Conservation (phyloP, 2,113 vertebrate species). For the Nannospalax galili region DNA sequence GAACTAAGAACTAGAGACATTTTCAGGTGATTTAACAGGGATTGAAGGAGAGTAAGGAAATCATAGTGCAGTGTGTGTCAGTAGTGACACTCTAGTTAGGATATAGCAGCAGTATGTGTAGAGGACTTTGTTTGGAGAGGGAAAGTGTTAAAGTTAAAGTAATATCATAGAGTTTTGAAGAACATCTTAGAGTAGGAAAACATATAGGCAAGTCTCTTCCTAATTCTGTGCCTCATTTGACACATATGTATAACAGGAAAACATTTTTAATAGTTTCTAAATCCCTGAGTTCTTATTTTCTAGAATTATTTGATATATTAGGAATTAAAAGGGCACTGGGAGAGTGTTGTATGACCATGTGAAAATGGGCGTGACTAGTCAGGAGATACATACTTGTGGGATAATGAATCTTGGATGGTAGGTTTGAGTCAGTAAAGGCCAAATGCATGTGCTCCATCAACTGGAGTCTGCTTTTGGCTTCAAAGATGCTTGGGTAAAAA, state of each 20-base stretch:
- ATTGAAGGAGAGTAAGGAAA: background rate
- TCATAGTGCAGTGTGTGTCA: background rate
- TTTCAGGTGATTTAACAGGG: background rate
- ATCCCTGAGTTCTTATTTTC: background rate
- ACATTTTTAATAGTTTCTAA: conserved; percentile 1
- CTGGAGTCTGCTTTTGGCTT: background rate
- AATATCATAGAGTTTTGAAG: background rate
- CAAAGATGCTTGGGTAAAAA: background rate
- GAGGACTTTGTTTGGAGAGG: conserved; percentile 22
- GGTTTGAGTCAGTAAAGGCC: background rate
- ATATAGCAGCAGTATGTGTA: background rate
- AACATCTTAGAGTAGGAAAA: background rate
- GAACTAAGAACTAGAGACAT: background rate
- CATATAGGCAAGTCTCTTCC: background rate
- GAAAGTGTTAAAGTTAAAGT: background rate
- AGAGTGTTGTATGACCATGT: background rate
- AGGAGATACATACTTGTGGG: background rate
- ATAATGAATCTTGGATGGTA: background rate
- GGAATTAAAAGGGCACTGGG: background rate
- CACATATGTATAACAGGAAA: background rate
- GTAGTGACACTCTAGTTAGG: background rate
- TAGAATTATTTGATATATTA: conserved; percentile 11
- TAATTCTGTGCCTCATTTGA: background rate
- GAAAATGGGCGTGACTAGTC: background rate
- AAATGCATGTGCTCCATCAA: background rate